phyloP scores from a whole-genome alignment of 1,140 invertebrate genomes.

The Drosophila pseudoananassae region DNA sequence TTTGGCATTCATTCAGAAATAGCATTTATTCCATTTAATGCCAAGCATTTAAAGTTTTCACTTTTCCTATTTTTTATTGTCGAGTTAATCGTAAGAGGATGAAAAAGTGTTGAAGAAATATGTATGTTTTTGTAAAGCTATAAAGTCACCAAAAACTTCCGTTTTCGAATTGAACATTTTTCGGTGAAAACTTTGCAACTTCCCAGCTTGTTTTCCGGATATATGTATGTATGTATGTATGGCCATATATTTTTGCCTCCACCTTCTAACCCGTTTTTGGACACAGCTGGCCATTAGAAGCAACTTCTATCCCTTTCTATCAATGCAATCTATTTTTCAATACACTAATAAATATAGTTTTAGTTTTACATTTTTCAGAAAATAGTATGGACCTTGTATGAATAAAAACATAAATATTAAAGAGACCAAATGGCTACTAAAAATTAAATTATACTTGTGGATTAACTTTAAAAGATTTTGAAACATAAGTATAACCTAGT shows the following conservation, averaged over 20 bases:
- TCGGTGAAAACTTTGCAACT: conserved; percentile 30
- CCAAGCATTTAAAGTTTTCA: conserved; percentile 9
- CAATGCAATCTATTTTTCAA: neutral
- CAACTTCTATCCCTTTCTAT: conserved; percentile 10
- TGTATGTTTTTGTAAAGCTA: conserved; percentile 17
- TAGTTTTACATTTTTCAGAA: neutral
- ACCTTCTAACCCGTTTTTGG: conserved; percentile 13
- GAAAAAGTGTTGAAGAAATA: neutral
- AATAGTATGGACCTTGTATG: neutral
- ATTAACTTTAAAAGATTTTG: neutral
- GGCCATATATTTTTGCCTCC: neutral
- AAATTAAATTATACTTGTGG: no score
- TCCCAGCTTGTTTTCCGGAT: conserved; percentile 35
- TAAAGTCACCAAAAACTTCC: conserved; percentile 33
- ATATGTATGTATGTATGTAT: neutral
- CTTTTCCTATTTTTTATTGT: neutral
- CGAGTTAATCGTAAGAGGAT: no score
- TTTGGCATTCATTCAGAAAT: conserved; percentile 5
- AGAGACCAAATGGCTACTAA: no score
- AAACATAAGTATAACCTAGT: no score
- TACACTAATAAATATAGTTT: neutral
- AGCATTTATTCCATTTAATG: neutral
- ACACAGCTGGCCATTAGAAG: conserved; percentile 48
- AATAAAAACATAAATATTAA: no score
- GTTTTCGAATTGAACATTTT: conserved; percentile 39